phyloP scores from a whole-genome alignment of 2,113 vertebrate species.

The Morphnarchus princeps region DNA sequence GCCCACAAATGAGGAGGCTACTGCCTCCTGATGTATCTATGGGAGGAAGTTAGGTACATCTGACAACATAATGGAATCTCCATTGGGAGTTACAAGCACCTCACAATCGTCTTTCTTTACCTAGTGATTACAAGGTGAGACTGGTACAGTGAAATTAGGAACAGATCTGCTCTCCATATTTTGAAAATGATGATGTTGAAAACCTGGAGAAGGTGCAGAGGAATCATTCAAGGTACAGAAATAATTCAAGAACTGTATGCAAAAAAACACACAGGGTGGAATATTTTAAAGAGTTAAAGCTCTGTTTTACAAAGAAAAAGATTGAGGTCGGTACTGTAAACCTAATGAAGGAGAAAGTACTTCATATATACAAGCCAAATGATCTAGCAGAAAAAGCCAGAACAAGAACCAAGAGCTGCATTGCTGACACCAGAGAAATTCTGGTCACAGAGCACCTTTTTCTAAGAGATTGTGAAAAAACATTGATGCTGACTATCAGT shows the following conservation, averaged over 20 bases:
- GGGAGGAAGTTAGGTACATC: background rate
- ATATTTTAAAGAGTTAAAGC: background rate
- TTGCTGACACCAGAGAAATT: background rate
- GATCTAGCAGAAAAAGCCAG: background rate
- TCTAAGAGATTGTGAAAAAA: background rate
- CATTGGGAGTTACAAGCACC: background rate
- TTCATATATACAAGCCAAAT: background rate
- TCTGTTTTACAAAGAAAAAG: background rate
- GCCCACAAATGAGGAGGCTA: background rate
- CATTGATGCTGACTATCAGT: background rate
- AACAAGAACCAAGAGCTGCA: background rate
- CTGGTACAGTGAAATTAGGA: background rate
- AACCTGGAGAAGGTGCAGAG: background rate
- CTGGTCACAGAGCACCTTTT: background rate
- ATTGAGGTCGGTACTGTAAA: background rate
- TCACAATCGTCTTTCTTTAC: background rate
- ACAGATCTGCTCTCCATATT: background rate
- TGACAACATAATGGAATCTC: background rate
- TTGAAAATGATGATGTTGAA: background rate
- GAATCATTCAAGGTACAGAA: background rate
- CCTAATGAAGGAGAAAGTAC: background rate
- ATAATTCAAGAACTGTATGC: background rate
- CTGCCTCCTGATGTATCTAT: background rate
- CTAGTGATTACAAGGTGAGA: background rate
- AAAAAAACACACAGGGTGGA: background rate